These are phyloP conservation scores for Pseudococcus jackbeardsleyi DNA, from an alignment of 2,888 invertebrate genomes.

Conservation along the genomic window DNA sequence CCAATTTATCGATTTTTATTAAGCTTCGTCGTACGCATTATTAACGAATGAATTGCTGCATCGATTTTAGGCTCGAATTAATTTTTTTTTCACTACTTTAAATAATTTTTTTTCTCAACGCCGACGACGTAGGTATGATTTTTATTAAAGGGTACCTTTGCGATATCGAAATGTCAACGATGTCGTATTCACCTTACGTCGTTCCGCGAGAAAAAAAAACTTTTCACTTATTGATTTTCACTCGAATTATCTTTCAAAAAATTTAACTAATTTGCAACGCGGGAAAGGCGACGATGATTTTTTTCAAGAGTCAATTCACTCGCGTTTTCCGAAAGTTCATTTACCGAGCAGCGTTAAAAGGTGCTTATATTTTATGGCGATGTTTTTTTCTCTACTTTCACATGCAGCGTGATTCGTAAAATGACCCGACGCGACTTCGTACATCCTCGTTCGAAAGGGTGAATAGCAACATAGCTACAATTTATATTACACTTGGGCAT, in stretches of 20 bases:
- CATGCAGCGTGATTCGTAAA: neutral
- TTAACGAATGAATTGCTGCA: slow-evolving; percentile 4
- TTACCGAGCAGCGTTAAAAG: neutral
- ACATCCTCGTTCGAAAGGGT: too few relatives aligned
- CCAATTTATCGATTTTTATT: slow-evolving; percentile 58
- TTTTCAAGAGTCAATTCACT: neutral
- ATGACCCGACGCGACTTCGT: neutral
- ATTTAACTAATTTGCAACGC: neutral
- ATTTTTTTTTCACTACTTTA: neutral
- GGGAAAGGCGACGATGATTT: neutral
- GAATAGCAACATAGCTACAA: too few relatives aligned
- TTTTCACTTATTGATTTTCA: neutral
- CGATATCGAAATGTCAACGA: slow-evolving; percentile 11
- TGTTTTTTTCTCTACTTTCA: neutral
- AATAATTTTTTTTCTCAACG: slow-evolving; percentile 1
- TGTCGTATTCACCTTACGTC: slow-evolving; percentile 3
- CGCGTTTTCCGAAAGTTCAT: neutral
- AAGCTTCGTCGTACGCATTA: neutral
- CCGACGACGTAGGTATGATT: neutral
- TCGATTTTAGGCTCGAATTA: slow-evolving; percentile 11
- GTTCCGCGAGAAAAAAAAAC: neutral
- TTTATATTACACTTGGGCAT: too few relatives aligned
- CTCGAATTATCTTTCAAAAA: neutral
- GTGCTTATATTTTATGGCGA: neutral
- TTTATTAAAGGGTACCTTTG: slow-evolving; percentile 25